Conservation (phyloP, 2,888 invertebrate genomes). For the Escarpia spicata region DNA sequence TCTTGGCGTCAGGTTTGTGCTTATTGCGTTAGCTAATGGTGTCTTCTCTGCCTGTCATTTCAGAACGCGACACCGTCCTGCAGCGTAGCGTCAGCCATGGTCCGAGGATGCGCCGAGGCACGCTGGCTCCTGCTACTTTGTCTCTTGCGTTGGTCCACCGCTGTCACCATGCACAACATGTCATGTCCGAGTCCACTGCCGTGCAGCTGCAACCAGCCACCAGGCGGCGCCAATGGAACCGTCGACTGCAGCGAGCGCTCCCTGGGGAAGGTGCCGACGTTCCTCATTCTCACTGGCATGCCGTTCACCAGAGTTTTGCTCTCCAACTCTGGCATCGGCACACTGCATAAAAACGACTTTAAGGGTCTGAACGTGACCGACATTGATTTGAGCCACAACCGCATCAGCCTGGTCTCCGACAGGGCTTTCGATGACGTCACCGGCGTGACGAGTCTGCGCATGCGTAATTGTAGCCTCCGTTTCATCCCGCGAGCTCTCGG, state of each 20-base stretch:
- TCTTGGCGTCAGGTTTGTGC: too few species aligned
- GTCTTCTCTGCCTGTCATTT: neutral
- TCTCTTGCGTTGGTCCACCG: neutral
- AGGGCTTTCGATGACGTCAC: neutral
- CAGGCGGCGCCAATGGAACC: neutral
- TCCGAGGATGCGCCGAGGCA: neutral
- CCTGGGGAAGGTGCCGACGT: neutral
- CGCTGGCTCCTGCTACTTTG: neutral
- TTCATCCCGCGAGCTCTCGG: constrained; percentile 92
- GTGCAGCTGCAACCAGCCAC: neutral
- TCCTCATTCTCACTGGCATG: neutral
- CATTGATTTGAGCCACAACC: constrained; percentile 1
- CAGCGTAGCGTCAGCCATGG: neutral
- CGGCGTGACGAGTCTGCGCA: constrained; percentile 2
- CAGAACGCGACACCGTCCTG: neutral
- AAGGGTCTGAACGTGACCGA: constrained; percentile 16
- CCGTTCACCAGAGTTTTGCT: neutral
- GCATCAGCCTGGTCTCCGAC: neutral
- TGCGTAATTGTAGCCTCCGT: constrained; percentile 71
- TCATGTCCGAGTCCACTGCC: neutral
- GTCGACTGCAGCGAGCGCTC: neutral
- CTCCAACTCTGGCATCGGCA: neutral
- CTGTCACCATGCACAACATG: neutral
- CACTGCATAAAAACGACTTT: neutral
- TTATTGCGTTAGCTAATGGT: too few species aligned